Evolutionary conservation across 2,113 vertebrate genomes (phyloP).

Genomic region (Vulpes lagopus): DNA sequence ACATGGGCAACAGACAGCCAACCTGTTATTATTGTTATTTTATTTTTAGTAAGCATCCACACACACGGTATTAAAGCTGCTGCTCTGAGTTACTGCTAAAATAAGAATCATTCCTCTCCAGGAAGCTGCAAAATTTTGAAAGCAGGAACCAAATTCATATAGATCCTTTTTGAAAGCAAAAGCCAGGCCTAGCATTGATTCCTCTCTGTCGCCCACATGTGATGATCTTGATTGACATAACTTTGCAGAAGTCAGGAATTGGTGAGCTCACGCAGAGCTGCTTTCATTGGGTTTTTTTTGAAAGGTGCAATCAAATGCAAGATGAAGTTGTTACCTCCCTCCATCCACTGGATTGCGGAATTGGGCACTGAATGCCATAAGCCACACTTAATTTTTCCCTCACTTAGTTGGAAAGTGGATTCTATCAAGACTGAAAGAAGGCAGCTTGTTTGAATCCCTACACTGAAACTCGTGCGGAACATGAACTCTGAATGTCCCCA

Average conservation of each 20-base stretch:
- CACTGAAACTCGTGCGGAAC: neutral
- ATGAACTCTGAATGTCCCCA: neutral
- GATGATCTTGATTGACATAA: neutral
- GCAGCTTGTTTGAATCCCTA: neutral
- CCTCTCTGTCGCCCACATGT: neutral
- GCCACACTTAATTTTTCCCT: neutral
- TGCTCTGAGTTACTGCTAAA: neutral
- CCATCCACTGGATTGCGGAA: neutral
- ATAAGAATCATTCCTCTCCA: slow-evolving; percentile 3
- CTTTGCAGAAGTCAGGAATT: slow-evolving; percentile 37
- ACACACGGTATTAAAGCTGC: neutral
- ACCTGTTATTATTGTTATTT: neutral
- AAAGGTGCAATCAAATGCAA: neutral
- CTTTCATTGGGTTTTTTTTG: neutral
- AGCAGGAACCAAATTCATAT: neutral
- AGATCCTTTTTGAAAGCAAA: slow-evolving; percentile 22
- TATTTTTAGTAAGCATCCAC: slow-evolving; percentile 27
- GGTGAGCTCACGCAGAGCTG: neutral
- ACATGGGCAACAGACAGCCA: neutral
- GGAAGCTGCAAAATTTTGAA: slow-evolving; percentile 33
- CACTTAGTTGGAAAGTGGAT: neutral
- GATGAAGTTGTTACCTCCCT: neutral
- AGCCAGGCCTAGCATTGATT: neutral
- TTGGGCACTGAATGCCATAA: neutral
- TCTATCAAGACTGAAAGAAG: neutral